Base-by-base conservation (phyloP, 1,140 invertebrate genomes). In the Mizuhopecten yessoensis region DNA sequence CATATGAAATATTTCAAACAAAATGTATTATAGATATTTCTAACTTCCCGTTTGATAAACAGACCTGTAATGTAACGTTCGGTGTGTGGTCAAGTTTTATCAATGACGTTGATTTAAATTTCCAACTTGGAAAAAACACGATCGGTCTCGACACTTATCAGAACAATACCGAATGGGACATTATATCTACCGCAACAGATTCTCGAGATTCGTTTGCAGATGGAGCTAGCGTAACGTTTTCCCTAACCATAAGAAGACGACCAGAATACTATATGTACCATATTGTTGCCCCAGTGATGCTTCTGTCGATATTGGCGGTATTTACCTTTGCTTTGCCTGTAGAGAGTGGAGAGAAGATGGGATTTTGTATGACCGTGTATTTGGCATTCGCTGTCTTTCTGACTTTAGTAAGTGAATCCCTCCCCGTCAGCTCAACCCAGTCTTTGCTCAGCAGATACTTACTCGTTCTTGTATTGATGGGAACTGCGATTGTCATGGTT, bases 351-450 rank as follows among this genome's bases (percentile, higher is more conserved):
- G 93, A 93, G 86, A 94, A 93, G 86, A 88, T 90, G 13, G 87
- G 90, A 0, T 93, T 92, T 36, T 87, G 89, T 20, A 88, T 94
- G 13, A 92, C 93, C 0, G 92, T 93, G 10, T 93, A 91, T n/a
- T 90, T 94, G 11, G 87, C 93, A 11, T 87, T 93, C 33, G 89
- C 87, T 29, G 91, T 94, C 0, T 93, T 94, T 45, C 34, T 94
- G 23, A 93, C 91, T 0, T 90, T 93, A 9, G 88, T 94, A 3
- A 34, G 87, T 11, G 39, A 87, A 20, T 34, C 87, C 13, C 91
- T 94, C 33, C 94, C 94, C 5, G 49, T 49, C 5, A 94, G 91
- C 7, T 94, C 93, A n/a, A 90, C 57, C 57, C 57, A 36, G 10
- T 92, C 93, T 0, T 20, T 92, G n/a, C 36, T 93, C 0, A 36